Evolutionary conservation across 2,113 vertebrate species (phyloP), one percentile per base, ranked within the genome.

Genomic region (Crotalus horridus): DNA sequence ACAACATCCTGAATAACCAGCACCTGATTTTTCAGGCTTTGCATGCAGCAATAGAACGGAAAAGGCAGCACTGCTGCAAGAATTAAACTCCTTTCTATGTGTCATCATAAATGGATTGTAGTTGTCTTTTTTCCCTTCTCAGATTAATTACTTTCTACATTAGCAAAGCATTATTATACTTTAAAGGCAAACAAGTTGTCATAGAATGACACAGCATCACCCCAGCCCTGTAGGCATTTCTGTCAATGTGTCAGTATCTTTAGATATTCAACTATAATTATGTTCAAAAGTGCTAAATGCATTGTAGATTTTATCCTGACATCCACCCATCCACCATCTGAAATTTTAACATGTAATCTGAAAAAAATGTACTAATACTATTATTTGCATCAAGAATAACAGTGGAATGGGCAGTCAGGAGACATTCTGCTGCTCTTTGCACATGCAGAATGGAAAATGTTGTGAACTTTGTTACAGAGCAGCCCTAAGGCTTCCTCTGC

Each of bases 1-100:
- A 98, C 94, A 98, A 98, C 87, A 53, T 98, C 96, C 93, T 98
- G 93, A 98, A 98, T 93, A 98, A 98, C 90, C 94, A 97, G 0
- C 94, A 98, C 91, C 94, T 54, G 29, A 97, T 98, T 90, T 95
- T 97, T 56, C 96, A 97, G 87, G 97, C 97, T 61, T 91, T 98
- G 94, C 96, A 93, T n/a, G 93, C 39, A 89, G 97, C 95, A 0
- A 93, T 98, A 91, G 96, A 97, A 93, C 97, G 95, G 94, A 97
- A 97, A 95, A 97, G 93, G 88, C 95, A 92, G 55, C 92, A 90
- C 7, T 56, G 33, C 53, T 85, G 46, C 17, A 96, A 92, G 93
- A 96, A 93, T 64, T 97, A 85, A 94, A 93, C 4, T 1, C 39
- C 92, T 0, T 0, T 43, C n/a, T 90, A 89, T 6, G 74, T 55